Evolutionary conservation across 1,140 invertebrate species (phyloP), one percentile per base, ranked within the genome.

Genomic region (Panulirus ornatus): DNA sequence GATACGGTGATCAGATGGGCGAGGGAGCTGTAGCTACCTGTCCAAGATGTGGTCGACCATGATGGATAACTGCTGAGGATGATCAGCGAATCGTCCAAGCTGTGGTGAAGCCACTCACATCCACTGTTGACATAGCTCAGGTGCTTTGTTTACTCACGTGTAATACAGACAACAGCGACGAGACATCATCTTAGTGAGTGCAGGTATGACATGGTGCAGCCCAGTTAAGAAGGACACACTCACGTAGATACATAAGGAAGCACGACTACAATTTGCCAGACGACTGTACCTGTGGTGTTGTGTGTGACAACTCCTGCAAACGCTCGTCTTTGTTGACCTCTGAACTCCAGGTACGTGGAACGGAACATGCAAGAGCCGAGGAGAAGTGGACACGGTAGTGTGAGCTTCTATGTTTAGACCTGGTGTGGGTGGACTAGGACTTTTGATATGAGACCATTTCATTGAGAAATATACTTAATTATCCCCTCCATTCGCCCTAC

Each of bases 61-160:
- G 34, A 76, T 19, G 36, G 3, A 16, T 76, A 76, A 76, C 36
- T 11, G 9, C 73, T 40, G 73, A 76, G 73, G 73, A 76, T 76
- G 73, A 76, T 76, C 73, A 76, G 73, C 73, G 36, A 76, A 76
- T 40, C 73, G 36, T 76, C 73, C 73, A 76, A 40, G 40, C 73
- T 76, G 73, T 76, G 73, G 40, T 76, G 73, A 3, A 76, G 36
- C 73, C 73, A 40, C 73, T 40, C 36, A 40, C 73, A 38, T 76
- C 73, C 36, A 76, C 34, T 76, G 73, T 76, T 76, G 73, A 76
- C 73, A 76, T 76, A 76, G 22, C 73, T 76, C 73, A 76, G 34
- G 34, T 38, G 73, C 38, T 16, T 8, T 14, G 40, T 76, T 76
- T 76, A 76, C 73, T n/a, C n/a, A n/a, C 73, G 11, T 76, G 73